Evolutionary conservation across 2,113 vertebrate genomes (phyloP), one percentile per base, ranked within the genome.

Genomic region (Peucedramus taeniatus): DNA sequence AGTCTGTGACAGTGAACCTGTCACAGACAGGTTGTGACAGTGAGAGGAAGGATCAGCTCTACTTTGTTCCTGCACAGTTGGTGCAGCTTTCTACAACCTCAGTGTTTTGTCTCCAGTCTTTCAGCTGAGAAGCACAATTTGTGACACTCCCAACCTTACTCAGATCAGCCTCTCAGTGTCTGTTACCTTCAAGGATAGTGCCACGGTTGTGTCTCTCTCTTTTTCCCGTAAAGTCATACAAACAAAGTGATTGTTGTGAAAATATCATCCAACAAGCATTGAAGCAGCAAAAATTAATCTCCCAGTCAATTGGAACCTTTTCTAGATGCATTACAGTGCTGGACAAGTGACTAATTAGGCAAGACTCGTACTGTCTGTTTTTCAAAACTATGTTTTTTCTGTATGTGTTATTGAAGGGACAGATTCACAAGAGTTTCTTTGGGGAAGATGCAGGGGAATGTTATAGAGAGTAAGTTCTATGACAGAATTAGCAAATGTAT

Each of bases 401-500:
- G 17, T 83, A 24, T 90, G 31, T 94, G 90, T 81, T 93, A 75
- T 30, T 76, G 83, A 83, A 92, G 33, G 88, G 88, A 94, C 93
- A 96, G 80, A 83, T 96, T 95, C 88, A 81, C 78, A 63, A 78
- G 76, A 93, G 93, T 91, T 95, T 96, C 92, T 96, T 92, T 60
- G 89, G 86, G 86, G 86, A 82, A 95, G 90, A 93, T 91, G 88
- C 90, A 96, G 83, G 31, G 65, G 45, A 94, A 96, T 92, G 60
- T 96, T 96, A 64, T 42, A 96, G 93, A 89, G 85, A 97, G 83
- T 90, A 96, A 96, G 88, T 96, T 96, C 93, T 96, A 83, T 95
- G 95, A 97, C 95, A 97, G 95, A 97, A 97, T 97, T 96, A 96
- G 94, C 94, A 96, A 97, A 96, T 93, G 94, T 96, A 97, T 96